Conservation (phyloP, 2,888 invertebrate species). For the Capitulum mitella region DNA sequence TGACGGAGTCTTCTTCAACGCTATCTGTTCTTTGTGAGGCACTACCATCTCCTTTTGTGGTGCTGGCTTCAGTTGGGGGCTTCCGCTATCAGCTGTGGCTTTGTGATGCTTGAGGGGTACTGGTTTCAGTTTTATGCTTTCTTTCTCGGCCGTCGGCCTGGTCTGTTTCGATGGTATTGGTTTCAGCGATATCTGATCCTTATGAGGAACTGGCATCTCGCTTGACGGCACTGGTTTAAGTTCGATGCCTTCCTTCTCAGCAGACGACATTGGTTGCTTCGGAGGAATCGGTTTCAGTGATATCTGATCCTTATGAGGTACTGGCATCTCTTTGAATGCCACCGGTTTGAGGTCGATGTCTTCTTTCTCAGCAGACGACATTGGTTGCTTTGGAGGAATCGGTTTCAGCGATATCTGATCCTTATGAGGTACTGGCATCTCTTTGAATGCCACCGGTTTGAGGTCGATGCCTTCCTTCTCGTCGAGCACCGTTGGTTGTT, state of each 20-base stretch:
- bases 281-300: neutral
- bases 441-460: neutral
- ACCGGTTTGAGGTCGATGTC: neutral
- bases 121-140: constrained; percentile 24
- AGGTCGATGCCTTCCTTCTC: neutral
- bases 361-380: neutral
- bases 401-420: neutral
- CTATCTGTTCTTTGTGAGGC: constrained; percentile 33
- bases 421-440: neutral
- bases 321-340: neutral
- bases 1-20: neutral
- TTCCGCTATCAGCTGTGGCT: constrained; percentile 17
- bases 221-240: neutral
- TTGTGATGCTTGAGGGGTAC: neutral
- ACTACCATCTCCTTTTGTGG: constrained; percentile 32
- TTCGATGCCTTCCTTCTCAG: neutral
- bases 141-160: neutral
- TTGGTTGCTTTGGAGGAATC: neutral
- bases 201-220: neutral
- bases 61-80: constrained; percentile 33
- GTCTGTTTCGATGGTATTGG: neutral
- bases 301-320: neutral
- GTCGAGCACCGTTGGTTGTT: neutral
- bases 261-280: neutral
- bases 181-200: neutral